Evolutionary conservation across 1,140 invertebrate genomes (phyloP), one percentile per base, ranked within the genome.

Genomic region (Meloidogyne hapla): DNA sequence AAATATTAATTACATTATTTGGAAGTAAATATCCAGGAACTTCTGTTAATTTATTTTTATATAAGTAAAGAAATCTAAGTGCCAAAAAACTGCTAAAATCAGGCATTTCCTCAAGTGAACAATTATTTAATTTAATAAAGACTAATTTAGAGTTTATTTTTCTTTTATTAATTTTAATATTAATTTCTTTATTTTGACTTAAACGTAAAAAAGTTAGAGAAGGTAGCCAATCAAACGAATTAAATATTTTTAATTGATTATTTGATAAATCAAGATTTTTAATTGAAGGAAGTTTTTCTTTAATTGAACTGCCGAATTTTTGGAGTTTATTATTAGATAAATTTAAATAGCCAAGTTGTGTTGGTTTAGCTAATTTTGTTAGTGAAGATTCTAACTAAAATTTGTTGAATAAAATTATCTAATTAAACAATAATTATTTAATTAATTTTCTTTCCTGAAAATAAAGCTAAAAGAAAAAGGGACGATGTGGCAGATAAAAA

Each of bases 191-290:
- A n/a, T 56, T 56, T 56, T 56, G 18, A 56, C n/a, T 56, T 56
- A 56, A 56, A 56, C n/a, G 5, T 56, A 56, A 56, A 56, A n/a
- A 56, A 2, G 18, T 56, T n/a, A 56, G 18, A n/a, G 48, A 56
- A 56, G 48, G 48, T 56, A 56, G 5, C 48, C 48, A 56, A 5
- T 56, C 48, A 56, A 56, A 56, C 1, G 18, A 56, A 56, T 18
- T n/a, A 56, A 56, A 56, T 56, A 56, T n/a, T n/a, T 56, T 56
- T n/a, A 56, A 56, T 56, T 56, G 18, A 56, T 56, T 56, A 56
- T 56, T 56, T 6, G 48, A 56, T 56, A 56, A n/a, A 56, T 56
- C 48, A 56, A 56, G 48, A 6, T n/a, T n/a, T 56, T 56, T n/a
- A n/a, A 56, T 56, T 56, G 48, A 56, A n/a, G 5, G 5, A 56